A percentile compares a stretch with the other conserved stretches of the same genome.
phyloP scores from a whole-genome alignment of 2,797 vertebrate species.

The Molossus alvarezi region DNA sequence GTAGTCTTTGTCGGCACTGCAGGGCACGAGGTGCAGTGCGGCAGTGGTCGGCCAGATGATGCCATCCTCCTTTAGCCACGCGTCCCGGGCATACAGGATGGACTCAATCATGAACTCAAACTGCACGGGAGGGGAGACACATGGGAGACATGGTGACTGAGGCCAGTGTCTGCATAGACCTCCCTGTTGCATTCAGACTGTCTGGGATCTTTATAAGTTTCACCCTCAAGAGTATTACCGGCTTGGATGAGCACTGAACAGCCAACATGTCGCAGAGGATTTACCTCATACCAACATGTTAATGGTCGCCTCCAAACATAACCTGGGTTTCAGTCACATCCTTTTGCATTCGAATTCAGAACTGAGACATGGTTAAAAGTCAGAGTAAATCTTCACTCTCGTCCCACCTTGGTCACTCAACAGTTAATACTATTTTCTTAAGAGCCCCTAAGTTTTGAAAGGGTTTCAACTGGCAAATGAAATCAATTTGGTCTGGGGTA shows the following conservation, averaged over 20 bases:
- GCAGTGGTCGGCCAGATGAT: slow-evolving; percentile 93
- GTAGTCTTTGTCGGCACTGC: slow-evolving; percentile 91
- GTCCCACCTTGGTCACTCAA: not conserved
- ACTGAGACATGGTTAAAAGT: rapidly evolving
- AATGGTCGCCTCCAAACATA: rapidly evolving
- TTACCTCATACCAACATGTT: rapidly evolving
- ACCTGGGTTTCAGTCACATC: not conserved
- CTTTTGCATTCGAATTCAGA: not conserved
- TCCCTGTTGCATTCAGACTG: rapidly evolving
- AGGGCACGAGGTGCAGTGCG: slow-evolving; percentile 91
- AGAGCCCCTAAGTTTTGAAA: not conserved
- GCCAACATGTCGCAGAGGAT: rapidly evolving
- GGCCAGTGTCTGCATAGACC: too few relatives aligned
- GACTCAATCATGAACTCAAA: slow-evolving; percentile 95
- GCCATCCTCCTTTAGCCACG: slow-evolving; percentile 91
- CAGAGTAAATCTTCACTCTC: not conserved
- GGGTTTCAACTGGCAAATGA: not conserved
- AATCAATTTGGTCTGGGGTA: not conserved
- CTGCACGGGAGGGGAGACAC: slow-evolving; percentile 77
- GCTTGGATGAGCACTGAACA: not conserved
- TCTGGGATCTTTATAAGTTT: not conserved
- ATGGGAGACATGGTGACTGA: not conserved
- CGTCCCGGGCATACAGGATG: slow-evolving; percentile 89
- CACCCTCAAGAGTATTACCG: too few relatives aligned
- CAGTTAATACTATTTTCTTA: rapidly evolving